Evolutionary conservation across 2,797 vertebrate species (phyloP), one percentile per base, ranked within the genome.

Genomic region (Australoheros facetus): DNA sequence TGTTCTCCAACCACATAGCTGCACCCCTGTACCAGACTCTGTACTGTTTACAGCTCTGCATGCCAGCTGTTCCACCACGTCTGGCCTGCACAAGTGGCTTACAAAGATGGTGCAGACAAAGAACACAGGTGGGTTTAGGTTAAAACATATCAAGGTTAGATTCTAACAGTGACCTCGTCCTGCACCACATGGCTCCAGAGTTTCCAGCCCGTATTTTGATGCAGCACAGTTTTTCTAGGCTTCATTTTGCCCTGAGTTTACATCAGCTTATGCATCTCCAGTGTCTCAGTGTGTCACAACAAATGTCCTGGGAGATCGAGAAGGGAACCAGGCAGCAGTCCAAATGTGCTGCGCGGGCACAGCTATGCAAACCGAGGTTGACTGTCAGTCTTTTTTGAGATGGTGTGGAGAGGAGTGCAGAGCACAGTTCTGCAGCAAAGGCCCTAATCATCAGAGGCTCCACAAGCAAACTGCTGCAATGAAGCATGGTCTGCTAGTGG

Each of bases 101-200:
- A 10, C 34, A 37, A 10, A 37, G 9, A 37, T 10, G 34, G 34
- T 37, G 37, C 37, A 37, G 37, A 11, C 37, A 37, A 11, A 11
- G 9, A 37, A 37, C 37, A 37, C 37, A 37, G 37, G 37, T 37
- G 37, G 37, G 9, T 37, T 37, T 37, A 37, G 37, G 39, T 45
- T 64, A 64, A 7, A 64, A 28, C 21, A 48, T 23, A 66, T 45
- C 45, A 66, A 28, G 23, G 62, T 9, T 48, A 42, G 5, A 66
- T 66, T 66, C 17, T 48, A 66, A 66, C 62, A 60, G n/a, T 60
- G 34, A 60, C n/a, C 34, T 62, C 57, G 32, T 58, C 34, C 60
- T 17, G n/a, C 37, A 64, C 37, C 60, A 16, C 60, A 45, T 64
- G 37, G 37, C 59, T 23, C 21, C 37, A 62, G 0, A 39, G 34